These are phyloP conservation scores for Aepyceros melampus DNA, from an alignment of 2,113 vertebrate genomes.

Conservation along the genomic window DNA sequence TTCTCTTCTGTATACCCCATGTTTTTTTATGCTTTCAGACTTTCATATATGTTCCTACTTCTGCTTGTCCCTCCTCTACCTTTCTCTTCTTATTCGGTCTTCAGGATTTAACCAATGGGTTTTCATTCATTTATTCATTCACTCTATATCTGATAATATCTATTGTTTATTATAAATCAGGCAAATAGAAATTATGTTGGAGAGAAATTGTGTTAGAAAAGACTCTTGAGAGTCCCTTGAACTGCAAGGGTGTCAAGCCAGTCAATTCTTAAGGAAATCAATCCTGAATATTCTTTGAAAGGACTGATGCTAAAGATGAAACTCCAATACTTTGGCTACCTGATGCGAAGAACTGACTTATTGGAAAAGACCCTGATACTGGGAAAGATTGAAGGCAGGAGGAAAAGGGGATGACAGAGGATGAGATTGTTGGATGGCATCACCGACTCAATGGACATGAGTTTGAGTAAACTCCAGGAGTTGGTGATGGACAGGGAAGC, in stretches of 20 bases:
- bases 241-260: not conserved
- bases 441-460: not conserved
- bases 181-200: not conserved
- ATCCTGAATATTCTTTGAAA: not conserved
- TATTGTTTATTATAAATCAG: not conserved
- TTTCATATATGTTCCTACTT: not conserved
- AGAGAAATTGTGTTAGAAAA: not conserved
- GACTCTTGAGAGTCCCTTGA: not conserved
- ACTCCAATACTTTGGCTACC: not conserved
- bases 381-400: not conserved
- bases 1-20: not conserved
- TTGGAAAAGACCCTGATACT: not conserved
- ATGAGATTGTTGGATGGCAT: not conserved
- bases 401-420: not conserved
- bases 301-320: not conserved
- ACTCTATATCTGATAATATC: not conserved
- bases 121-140: not conserved
- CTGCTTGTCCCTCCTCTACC: not conserved
- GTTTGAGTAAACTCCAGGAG: not conserved
- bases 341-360: not conserved
- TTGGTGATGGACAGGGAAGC: not conserved
- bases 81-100: not conserved
- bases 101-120: not conserved
- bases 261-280: not conserved
- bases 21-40: slow-evolving; percentile 3